Conservation (phyloP, 2,888 invertebrate genomes). For the Onchidella celtica region DNA sequence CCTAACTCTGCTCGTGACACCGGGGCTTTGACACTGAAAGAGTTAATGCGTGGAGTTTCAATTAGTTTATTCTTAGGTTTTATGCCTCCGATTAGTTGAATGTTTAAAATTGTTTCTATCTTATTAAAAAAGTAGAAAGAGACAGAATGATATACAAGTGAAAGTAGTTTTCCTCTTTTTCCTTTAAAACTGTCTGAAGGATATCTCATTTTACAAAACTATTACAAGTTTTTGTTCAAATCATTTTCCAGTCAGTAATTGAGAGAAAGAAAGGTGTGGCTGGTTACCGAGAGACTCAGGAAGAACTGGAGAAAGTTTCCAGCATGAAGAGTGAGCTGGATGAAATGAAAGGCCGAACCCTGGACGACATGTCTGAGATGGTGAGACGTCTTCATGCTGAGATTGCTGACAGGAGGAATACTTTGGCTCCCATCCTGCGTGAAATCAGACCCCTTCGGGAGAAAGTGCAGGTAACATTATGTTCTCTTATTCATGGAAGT, state of each 20-base stretch:
- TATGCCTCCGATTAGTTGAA: too few relatives aligned
- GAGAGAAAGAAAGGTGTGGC: slow-evolving; percentile 79
- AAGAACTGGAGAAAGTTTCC: slow-evolving; percentile 83
- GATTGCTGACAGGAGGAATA: slow-evolving; percentile 85
- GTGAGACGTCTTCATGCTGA: slow-evolving; percentile 82
- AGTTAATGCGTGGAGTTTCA: too few relatives aligned
- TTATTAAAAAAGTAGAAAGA: too few relatives aligned
- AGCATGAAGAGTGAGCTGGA: slow-evolving; percentile 82
- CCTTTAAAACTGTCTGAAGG: too few relatives aligned
- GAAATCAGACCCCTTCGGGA: slow-evolving; percentile 86
- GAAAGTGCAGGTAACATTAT: slow-evolving; percentile 82
- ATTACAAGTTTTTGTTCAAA: neutral
- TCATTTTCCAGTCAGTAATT: slow-evolving; percentile 67
- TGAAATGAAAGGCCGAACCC: slow-evolving; percentile 82
- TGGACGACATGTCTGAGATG: slow-evolving; percentile 83
- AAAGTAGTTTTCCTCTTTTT: too few relatives aligned
- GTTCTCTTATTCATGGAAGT: too few relatives aligned
- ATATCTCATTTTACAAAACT: neutral
- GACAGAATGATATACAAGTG: too few relatives aligned
- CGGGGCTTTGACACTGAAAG: too few relatives aligned
- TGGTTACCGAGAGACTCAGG: slow-evolving; percentile 83
- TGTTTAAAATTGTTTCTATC: too few relatives aligned
- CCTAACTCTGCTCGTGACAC: too few relatives aligned
- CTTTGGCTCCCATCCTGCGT: slow-evolving; percentile 83
- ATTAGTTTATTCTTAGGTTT: too few relatives aligned